These are phyloP conservation scores for Cherax quadricarinatus DNA, from an alignment of 1,140 invertebrate species.

Conservation along the genomic window DNA sequence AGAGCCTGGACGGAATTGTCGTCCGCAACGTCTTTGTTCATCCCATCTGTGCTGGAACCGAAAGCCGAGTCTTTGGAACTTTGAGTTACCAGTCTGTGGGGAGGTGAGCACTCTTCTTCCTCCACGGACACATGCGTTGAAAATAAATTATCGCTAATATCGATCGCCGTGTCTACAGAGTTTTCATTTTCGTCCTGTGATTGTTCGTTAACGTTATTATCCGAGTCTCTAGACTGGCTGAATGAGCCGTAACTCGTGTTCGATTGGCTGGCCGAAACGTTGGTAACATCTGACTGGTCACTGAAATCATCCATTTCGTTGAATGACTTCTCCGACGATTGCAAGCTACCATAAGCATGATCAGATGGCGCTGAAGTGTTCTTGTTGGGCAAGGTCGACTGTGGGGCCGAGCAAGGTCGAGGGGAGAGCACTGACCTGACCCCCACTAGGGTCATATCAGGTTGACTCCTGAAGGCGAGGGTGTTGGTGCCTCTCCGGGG, in stretches of 20 bases:
- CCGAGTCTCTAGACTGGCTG: background rate
- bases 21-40: background rate
- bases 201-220: background rate
- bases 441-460: conserved; percentile 1
- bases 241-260: background rate
- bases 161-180: background rate
- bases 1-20: background rate
- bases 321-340: background rate
- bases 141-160: background rate
- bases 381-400: background rate
- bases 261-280: background rate
- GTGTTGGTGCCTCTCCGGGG: background rate
- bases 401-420: background rate
- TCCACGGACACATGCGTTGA: too few relatives aligned
- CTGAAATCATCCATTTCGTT: background rate
- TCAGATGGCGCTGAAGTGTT: background rate
- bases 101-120: background rate
- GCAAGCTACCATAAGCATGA: background rate
- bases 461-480: background rate
- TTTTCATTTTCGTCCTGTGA: conserved; percentile 1
- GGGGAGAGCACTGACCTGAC: background rate
- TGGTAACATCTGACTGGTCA: background rate
- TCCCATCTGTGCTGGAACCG: conserved; percentile 36
- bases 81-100: conserved; percentile 3
- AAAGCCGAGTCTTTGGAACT: conserved; percentile 45